Evolutionary conservation across 2,797 vertebrate species (phyloP), one percentile per base, ranked within the genome.

Genomic region (Borostomias antarcticus): DNA sequence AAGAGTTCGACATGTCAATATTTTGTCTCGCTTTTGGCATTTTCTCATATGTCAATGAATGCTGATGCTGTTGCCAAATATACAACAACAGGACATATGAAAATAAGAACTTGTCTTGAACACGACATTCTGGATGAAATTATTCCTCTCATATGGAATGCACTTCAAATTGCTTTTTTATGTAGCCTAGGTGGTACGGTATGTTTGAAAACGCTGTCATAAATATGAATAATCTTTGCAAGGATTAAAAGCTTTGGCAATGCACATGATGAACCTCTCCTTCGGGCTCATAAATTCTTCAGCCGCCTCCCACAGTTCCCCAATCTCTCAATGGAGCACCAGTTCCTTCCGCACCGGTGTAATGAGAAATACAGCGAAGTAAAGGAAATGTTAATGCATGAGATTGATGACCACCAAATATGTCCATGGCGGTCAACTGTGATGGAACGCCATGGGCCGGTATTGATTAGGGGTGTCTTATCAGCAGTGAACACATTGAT

Each of bases 391-490:
- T 58, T 70, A 70, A 66, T 62, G 58, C 13, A 33, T 2, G 58
- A 57, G 67, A 65, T 64, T 58, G 66, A 62, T 70, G 51, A 32
- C 51, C 17, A 45, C 23, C 19, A 17, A 43, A 43, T 48, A 29
- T 32, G 45, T 40, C 63, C 33, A 23, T 5, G 33, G 15, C 29
- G 53, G 67, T 62, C 63, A 7, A 10, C 28, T 62, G 63, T 63
- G 50, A 69, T 66, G 67, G 13, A 56, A 40, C 51, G 4, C 13
- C n/a, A n/a, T 17, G 15, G 28, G 21, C 1, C 17, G 58, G 66
- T 66, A 74, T 74, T 74, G 72, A 74, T 74, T 65, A 25, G 68
- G 19, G 62, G 33, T 51, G 45, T 59, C 58, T 66, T 70, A 74
- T 74, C 67, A 58, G 43, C 5, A 32, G 6, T 21, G n/a, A 37